Base-by-base conservation (phyloP, 64 coral and sea anemone species). In the Hydrozoanthus tunicans region DNA sequence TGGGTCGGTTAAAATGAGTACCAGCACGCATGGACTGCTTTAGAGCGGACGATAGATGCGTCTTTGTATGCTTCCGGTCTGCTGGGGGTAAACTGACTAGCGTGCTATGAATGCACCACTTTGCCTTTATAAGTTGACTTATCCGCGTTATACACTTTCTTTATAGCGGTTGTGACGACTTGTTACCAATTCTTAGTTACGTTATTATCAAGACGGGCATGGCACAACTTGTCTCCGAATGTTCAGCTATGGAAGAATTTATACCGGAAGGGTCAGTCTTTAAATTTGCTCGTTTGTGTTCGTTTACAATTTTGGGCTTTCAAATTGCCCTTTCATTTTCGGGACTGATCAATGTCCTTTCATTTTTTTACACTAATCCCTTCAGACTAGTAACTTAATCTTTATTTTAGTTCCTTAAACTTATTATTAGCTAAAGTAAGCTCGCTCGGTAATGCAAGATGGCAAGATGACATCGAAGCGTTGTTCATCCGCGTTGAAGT, bases 191-290 rank as follows among this genome's bases (percentile, higher is more conserved):
- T 15, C 91, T 98, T 52, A 91, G 91, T 55, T 98, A 93, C 53
- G 96, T 98, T 9, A 98, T 98, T 53, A 90, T 98, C 17, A 89
- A 74, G 58, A 93, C 88, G 91, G 91, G 93, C 17, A 95, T 98
- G 82, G 91, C 91, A 3, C 96, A 95, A 56, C 62, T 98, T 7
- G 83, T 98, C 17, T 98, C 96, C 8, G 97, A 95, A 53, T 93
- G 92, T 73, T 81, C 77, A 62, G 97, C 97, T 5, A 99, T 99
- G 97, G 97, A 99, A 71, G 97, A 99, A n/a, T 99, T 99, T 71
- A 99, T 99, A 26, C 94, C 94, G 6, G 94, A 83, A 82, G 94
- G 94, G 97, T 99, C 11, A 93, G 92, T 93, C 7, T 65, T 0
- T 70, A 74, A 27, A 7, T 53, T 53, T 62, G 25, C 64, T 25